phyloP scores from a whole-genome alignment of 2,113 vertebrate species.

The Paraplagusia blochii region DNA sequence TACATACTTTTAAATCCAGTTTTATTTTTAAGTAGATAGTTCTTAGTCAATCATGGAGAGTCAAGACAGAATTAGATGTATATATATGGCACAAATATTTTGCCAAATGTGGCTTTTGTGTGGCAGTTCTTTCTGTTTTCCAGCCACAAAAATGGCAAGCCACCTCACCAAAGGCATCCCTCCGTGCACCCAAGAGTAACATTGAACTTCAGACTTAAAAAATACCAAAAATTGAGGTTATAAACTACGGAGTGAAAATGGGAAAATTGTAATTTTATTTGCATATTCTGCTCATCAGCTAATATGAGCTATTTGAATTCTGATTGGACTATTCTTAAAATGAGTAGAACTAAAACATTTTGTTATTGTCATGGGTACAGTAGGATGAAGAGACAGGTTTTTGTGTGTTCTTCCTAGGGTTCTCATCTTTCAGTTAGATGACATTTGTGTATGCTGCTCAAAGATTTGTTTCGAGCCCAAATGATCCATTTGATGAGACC shows the following conservation, averaged over 20 bases:
- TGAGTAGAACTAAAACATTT: too few relatives aligned
- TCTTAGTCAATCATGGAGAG: too few relatives aligned
- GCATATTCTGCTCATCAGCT: background rate
- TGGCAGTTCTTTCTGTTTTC: constrained; percentile 3
- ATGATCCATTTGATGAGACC: constrained; percentile 26
- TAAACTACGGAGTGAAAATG: constrained; percentile 16
- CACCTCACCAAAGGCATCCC: background rate
- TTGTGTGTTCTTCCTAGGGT: background rate
- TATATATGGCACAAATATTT: background rate
- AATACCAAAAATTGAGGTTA: constrained; percentile 9
- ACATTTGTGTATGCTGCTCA: constrained; percentile 15
- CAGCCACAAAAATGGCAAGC: constrained; percentile 11
- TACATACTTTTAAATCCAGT: too few relatives aligned
- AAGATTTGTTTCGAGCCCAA: constrained; percentile 23
- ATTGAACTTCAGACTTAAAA: background rate
- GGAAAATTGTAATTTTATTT: constrained; percentile 16
- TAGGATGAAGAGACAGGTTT: background rate
- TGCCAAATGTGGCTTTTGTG: background rate
- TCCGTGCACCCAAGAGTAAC: constrained; percentile 6
- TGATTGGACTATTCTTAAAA: too few relatives aligned
- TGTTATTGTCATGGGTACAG: too few relatives aligned
- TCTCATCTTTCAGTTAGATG: constrained; percentile 18
- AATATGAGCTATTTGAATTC: too few relatives aligned
- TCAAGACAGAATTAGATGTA: background rate
- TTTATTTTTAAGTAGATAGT: too few relatives aligned